These are phyloP conservation scores for Heliconius cydno DNA, from an alignment of 2,888 invertebrate species.

Conservation along the genomic window DNA sequence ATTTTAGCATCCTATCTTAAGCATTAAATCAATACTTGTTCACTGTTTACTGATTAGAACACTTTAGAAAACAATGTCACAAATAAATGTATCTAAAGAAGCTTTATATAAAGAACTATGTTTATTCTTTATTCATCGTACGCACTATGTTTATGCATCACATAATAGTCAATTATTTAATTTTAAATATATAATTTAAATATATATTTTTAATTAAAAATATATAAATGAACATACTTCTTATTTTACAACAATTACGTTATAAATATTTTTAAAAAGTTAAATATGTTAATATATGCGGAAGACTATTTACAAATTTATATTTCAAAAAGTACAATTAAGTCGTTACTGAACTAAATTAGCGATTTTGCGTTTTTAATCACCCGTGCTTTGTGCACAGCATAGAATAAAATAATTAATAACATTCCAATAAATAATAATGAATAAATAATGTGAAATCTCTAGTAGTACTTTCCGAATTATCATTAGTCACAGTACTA, in stretches of 20 bases:
- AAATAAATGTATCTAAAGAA: background rate
- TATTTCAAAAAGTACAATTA: background rate
- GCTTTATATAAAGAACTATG: background rate
- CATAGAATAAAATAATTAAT: background rate
- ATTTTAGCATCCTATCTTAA: background rate
- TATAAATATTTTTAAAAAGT: too few species aligned
- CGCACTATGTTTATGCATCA: background rate
- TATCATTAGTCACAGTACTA: constrained; percentile 44
- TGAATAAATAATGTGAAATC: constrained; percentile 17
- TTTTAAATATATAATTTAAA: too few species aligned
- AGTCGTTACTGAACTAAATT: background rate
- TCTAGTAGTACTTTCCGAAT: constrained; percentile 37
- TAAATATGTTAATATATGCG: background rate
- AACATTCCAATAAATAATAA: background rate
- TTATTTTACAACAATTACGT: too few species aligned
- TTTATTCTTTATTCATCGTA: background rate
- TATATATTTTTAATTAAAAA: too few species aligned
- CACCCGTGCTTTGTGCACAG: background rate
- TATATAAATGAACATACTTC: too few species aligned
- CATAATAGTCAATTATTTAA: too few species aligned
- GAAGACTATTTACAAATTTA: background rate
- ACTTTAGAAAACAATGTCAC: background rate
- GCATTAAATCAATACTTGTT: background rate
- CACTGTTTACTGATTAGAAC: background rate
- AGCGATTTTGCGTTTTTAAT: background rate